phyloP scores from a whole-genome alignment of 2,113 vertebrate genomes.

The Hypocryptadius cinnamomeus region DNA sequence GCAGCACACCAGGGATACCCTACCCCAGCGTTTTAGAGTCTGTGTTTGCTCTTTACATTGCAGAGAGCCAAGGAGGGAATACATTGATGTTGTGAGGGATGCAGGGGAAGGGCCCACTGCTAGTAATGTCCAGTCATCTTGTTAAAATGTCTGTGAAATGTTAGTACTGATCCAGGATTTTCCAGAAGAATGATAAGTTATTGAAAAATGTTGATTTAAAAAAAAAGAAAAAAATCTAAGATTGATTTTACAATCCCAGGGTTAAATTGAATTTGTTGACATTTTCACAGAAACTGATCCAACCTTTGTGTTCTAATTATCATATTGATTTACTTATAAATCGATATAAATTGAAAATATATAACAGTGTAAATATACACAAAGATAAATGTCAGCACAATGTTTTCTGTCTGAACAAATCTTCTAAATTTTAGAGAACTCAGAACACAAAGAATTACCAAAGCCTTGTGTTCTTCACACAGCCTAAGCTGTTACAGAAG shows the following conservation, averaged over 20 bases:
- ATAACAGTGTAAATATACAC: background rate
- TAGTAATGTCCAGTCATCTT: background rate
- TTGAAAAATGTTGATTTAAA: background rate
- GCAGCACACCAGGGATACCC: background rate
- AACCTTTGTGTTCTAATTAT: background rate
- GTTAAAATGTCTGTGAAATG: background rate
- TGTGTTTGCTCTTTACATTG: background rate
- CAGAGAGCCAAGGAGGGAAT: background rate
- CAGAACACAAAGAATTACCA: background rate
- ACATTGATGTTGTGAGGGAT: rapidly evolving
- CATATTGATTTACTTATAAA: background rate
- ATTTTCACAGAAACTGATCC: background rate
- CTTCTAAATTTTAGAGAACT: background rate
- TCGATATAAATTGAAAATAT: background rate
- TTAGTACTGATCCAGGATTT: background rate
- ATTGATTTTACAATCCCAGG: background rate
- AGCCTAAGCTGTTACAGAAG: background rate
- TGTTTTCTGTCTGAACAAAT: background rate
- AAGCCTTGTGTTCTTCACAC: background rate
- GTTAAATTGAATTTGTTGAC: background rate
- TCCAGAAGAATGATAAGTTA: background rate
- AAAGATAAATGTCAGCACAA: background rate
- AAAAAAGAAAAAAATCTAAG: background rate
- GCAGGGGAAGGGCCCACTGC: background rate
- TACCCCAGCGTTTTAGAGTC: background rate